phyloP scores from a whole-genome alignment of 2,113 vertebrate species.

The Todiramphus chloris region DNA sequence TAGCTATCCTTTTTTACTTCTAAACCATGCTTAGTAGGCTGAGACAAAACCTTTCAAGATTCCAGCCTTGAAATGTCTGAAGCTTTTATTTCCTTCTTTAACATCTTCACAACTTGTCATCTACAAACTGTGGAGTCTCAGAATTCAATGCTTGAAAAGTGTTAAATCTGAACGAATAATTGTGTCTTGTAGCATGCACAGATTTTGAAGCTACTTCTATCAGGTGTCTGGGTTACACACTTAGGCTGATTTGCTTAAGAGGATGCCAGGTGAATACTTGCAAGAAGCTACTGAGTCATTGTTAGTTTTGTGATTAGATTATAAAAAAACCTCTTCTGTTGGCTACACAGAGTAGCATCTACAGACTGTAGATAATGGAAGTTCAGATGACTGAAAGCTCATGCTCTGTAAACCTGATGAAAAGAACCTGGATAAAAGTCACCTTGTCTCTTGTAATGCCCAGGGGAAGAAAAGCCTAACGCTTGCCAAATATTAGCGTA shows the following conservation, averaged over 20 bases:
- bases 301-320: not conserved
- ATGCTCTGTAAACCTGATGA: not conserved
- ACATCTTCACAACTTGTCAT: not conserved
- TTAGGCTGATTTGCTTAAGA: not conserved
- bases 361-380: not conserved
- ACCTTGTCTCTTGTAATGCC: not conserved
- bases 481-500: not conserved
- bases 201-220: not conserved
- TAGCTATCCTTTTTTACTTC: not conserved
- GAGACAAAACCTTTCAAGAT: not conserved
- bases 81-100: not conserved
- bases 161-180: not conserved
- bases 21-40: not conserved
- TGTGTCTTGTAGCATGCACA: not conserved
- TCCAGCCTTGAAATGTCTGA: not conserved
- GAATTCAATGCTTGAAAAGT: not conserved
- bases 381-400: not conserved
- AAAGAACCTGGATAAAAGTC: not conserved
- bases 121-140: not conserved
- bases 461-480: not conserved
- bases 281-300: not conserved
- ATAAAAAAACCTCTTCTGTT: not conserved
- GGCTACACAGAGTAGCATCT: not conserved
- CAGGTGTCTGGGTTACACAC: not conserved
- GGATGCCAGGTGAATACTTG: not conserved